Evolutionary conservation across 2,888 invertebrate species (phyloP).

Genomic region (Selenia dentaria): DNA sequence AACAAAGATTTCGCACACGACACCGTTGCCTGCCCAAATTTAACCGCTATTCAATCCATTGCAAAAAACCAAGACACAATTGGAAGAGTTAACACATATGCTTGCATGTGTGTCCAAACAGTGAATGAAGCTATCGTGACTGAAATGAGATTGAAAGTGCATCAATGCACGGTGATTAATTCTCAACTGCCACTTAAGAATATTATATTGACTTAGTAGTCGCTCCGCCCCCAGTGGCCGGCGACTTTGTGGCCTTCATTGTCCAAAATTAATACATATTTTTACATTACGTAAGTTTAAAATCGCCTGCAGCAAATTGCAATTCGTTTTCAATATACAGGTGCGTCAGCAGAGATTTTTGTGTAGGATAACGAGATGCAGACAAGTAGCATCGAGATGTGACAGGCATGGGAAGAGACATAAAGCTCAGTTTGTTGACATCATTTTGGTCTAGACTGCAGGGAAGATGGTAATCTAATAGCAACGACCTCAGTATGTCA

Average conservation of each 20-base stretch:
- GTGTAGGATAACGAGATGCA: constrained; percentile 34
- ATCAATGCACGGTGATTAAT: constrained; percentile 71
- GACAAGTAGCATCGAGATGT: constrained; percentile 26
- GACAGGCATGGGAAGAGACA: constrained; percentile 42
- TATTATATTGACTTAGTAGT: constrained; percentile 62
- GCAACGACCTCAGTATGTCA: constrained; percentile 42
- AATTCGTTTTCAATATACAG: constrained; percentile 64
- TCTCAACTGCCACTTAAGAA: constrained; percentile 68
- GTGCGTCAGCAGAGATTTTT: constrained; percentile 59
- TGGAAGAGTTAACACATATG: neutral
- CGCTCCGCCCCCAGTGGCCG: constrained; percentile 64
- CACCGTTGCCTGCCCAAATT: constrained; percentile 59
- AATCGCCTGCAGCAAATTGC: constrained; percentile 66
- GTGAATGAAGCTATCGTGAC: constrained; percentile 61
- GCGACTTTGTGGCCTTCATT: constrained; percentile 60
- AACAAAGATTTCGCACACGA: constrained; percentile 58
- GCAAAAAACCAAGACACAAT: constrained; percentile 29
- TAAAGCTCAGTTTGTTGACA: constrained; percentile 37
- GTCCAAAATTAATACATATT: constrained; percentile 65
- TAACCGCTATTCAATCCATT: constrained; percentile 49
- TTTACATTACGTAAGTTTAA: constrained; percentile 58
- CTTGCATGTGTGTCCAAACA: constrained; percentile 23
- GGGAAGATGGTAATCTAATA: constrained; percentile 42
- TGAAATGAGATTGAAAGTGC: constrained; percentile 76
- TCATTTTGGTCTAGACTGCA: constrained; percentile 50